Evolutionary conservation across 2,113 vertebrate genomes (phyloP).

Genomic region (Toxotes chatareus): DNA sequence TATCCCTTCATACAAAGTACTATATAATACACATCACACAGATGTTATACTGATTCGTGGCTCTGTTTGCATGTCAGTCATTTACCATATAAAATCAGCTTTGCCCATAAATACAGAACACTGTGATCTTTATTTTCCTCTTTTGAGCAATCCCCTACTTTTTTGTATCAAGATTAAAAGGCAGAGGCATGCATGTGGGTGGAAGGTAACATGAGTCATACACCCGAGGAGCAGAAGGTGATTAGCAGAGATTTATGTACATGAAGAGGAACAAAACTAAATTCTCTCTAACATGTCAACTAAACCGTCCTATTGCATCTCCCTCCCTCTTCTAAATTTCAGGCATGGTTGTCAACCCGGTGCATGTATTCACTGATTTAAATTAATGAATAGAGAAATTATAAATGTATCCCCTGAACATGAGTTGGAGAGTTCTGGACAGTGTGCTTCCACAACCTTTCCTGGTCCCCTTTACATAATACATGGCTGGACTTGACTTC

Average conservation of each 20-base stretch:
- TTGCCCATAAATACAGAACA: background rate
- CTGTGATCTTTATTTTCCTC: background rate
- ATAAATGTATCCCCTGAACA: background rate
- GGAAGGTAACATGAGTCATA: constrained; percentile 33
- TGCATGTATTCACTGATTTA: background rate
- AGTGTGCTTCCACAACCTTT: background rate
- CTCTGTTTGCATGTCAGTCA: background rate
- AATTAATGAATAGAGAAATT: background rate
- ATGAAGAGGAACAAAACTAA: constrained; percentile 8
- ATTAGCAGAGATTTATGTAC: constrained; percentile 24
- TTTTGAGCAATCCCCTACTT: background rate
- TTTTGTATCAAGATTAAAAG: background rate
- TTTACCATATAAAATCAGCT: background rate
- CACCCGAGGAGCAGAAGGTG: constrained; percentile 19
- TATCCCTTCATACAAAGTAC: background rate
- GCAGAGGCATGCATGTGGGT: constrained; percentile 7
- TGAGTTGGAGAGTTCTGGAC: constrained; percentile 8
- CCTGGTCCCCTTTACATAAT: background rate
- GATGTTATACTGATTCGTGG: background rate
- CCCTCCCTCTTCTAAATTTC: background rate
- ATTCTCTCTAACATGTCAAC: background rate
- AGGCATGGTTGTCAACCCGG: background rate
- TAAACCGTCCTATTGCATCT: background rate
- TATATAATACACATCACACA: background rate
- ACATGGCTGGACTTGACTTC: background rate